These are phyloP conservation scores for Tribolium castaneum DNA, from an alignment of 1,140 invertebrate species.

Conservation along the genomic window DNA sequence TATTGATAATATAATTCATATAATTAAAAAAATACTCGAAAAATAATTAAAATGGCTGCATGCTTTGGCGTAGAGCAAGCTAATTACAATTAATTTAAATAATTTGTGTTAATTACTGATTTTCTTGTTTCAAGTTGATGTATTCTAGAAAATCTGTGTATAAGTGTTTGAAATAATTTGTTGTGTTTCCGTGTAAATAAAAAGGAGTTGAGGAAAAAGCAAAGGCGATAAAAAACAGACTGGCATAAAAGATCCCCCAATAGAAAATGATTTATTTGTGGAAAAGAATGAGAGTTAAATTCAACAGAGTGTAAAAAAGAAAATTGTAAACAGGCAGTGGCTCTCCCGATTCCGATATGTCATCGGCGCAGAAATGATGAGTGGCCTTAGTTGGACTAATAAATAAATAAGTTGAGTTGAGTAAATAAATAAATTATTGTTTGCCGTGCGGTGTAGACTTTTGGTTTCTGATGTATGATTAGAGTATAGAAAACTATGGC, in stretches of 20 bases:
- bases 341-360: not conserved
- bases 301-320: constrained; percentile 13
- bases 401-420: not conserved
- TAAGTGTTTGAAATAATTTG: not conserved
- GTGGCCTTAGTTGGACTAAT: not conserved
- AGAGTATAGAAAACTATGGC: not conserved
- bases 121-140: too few relatives aligned
- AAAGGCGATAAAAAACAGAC: not conserved
- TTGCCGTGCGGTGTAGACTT: not conserved
- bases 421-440: not conserved
- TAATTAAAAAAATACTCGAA: too few relatives aligned
- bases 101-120: too few relatives aligned
- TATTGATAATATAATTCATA: too few relatives aligned
- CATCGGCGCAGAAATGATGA: constrained; percentile 2
- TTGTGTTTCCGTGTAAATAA: not conserved
- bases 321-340: not conserved
- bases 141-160: too few relatives aligned
- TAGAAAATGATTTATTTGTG: not conserved
- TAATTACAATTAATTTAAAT: too few relatives aligned
- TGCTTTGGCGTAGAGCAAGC: too few relatives aligned
- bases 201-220: not conserved
- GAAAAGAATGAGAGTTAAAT: not conserved
- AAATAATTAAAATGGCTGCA: too few relatives aligned
- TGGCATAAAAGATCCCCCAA: not conserved
- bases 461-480: not conserved